phyloP scores from a whole-genome alignment of 2,797 vertebrate genomes.

The Gila robusta region DNA sequence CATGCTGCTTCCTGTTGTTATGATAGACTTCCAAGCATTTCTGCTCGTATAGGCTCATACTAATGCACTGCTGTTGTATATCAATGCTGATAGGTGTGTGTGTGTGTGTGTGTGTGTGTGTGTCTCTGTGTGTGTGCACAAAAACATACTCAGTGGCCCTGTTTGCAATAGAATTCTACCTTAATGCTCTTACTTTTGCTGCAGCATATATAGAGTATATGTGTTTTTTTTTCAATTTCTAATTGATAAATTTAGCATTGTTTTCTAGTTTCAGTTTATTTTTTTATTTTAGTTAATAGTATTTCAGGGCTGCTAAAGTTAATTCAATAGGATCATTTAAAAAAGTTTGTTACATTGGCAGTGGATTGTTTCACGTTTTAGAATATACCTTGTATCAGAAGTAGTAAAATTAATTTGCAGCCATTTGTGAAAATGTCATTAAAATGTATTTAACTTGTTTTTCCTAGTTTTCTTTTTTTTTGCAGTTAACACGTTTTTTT shows the following conservation, averaged over 20 bases:
- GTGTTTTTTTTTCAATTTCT: background rate
- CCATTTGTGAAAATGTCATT: no score
- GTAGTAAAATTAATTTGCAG: background rate
- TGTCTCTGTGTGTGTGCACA: background rate
- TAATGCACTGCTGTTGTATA: conserved; percentile 40
- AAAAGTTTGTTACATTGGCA: background rate
- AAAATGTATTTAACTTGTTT: no score
- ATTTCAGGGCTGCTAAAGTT: background rate
- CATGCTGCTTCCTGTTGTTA: conserved; percentile 54
- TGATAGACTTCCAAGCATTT: conserved; percentile 39
- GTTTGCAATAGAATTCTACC: background rate
- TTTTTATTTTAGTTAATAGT: background rate
- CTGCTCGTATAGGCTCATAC: conserved; percentile 20
- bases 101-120: background rate
- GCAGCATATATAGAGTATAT: background rate
- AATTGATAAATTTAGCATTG: background rate
- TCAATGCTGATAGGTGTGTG: conserved; percentile 19
- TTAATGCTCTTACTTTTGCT: background rate
- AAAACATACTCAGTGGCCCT: background rate
- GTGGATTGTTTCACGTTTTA: background rate
- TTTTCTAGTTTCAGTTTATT: background rate
- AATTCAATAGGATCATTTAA: background rate
- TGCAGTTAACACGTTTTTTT: background rate
- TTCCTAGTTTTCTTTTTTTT: background rate
- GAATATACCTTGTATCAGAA: background rate